Percentiles rank a stretch among this genome's conserved stretches.
Conservation (phyloP, 2,113 vertebrate genomes). For the Siniperca chuatsi region DNA sequence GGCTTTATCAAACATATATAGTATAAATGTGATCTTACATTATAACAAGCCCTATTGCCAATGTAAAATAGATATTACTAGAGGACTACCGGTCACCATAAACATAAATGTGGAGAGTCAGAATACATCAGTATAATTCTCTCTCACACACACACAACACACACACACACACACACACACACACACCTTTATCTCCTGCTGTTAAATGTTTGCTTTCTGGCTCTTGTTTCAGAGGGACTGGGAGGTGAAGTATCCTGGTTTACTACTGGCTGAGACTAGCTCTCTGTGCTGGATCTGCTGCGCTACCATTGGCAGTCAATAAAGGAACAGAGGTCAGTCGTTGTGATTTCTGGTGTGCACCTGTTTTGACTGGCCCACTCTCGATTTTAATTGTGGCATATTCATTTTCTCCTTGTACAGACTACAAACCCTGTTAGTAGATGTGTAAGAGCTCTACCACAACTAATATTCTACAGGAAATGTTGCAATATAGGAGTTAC, state of each 20-base stretch:
- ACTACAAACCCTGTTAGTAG: slow-evolving; percentile 1
- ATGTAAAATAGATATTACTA: background rate
- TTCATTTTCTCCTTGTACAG: background rate
- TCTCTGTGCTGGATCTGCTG: slow-evolving; percentile 41
- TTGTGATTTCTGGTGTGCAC: slow-evolving; percentile 47
- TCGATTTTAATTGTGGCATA: background rate
- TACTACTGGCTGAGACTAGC: slow-evolving; percentile 65
- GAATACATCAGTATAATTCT: slow-evolving; percentile 20
- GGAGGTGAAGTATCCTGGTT: slow-evolving; percentile 71
- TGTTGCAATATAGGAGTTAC: slow-evolving; percentile 65
- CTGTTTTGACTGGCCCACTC: slow-evolving; percentile 68
- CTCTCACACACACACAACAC: too few relatives aligned
- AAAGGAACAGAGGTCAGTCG: slow-evolving; percentile 52
- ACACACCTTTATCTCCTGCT: slow-evolving; percentile 58
- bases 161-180: background rate
- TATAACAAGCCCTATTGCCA: background rate
- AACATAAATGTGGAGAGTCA: slow-evolving; percentile 20
- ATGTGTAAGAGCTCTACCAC: background rate
- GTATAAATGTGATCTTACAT: background rate
- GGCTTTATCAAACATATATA: background rate
- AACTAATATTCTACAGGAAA: slow-evolving; percentile 3
- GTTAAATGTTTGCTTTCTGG: slow-evolving; percentile 76
- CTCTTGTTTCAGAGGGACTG: slow-evolving; percentile 58
- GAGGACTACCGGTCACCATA: background rate
- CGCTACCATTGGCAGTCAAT: slow-evolving; percentile 54